Conservation (phyloP, 2,113 vertebrate genomes). For the Cygnus buccinator region DNA sequence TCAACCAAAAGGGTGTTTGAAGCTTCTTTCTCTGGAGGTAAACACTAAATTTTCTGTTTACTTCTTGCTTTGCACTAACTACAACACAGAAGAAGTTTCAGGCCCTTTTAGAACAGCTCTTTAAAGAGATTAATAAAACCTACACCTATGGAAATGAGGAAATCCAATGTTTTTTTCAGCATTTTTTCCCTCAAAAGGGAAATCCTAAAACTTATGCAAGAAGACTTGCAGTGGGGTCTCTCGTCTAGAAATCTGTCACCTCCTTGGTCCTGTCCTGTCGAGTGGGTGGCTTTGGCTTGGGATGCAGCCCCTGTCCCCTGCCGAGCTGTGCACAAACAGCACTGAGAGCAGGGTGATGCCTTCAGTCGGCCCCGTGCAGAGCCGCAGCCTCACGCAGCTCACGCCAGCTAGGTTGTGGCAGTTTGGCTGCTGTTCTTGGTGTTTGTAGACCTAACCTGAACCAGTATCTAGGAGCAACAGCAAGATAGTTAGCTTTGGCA, state of each 20-base stretch:
- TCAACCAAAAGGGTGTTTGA: neutral
- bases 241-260: neutral
- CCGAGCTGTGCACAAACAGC: neutral
- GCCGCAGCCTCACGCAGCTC: neutral
- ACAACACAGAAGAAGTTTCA: neutral
- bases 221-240: neutral
- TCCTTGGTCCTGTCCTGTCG: neutral
- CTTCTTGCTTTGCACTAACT: neutral
- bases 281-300: neutral
- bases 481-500: conserved; percentile 51
- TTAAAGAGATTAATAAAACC: neutral
- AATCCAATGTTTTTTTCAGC: neutral
- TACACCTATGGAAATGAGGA: neutral
- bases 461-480: conserved; percentile 52
- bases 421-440: neutral
- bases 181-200: neutral
- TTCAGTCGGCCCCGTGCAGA: accelerated
- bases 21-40: neutral
- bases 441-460: conserved; percentile 34
- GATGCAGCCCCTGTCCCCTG: neutral
- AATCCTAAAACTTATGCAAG: neutral
- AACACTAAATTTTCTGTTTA: neutral
- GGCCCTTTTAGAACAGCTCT: neutral
- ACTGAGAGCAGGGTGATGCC: accelerated
- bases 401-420: neutral